These are phyloP conservation scores for Capitulum mitella DNA, from an alignment of 2,888 invertebrate genomes.

Conservation along the genomic window DNA sequence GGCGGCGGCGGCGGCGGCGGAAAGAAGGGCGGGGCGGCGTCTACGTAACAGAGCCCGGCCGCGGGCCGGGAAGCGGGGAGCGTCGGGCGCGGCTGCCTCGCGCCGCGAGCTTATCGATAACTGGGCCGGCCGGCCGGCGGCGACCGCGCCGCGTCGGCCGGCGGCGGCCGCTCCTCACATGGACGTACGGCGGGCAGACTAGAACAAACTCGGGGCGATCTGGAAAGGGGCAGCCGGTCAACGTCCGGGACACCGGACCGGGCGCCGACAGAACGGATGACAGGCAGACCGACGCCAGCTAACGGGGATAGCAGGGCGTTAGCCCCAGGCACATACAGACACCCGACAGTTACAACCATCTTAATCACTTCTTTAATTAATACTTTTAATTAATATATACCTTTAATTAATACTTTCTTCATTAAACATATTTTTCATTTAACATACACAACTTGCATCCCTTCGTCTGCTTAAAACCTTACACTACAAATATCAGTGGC, in stretches of 20 bases:
- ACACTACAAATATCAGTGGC: too few relatives aligned
- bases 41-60: background rate
- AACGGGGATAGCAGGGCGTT: too few relatives aligned
- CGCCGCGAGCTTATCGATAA: background rate
- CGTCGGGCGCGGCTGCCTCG: background rate
- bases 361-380: too few relatives aligned
- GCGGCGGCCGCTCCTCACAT: background rate
- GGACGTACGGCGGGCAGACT: slow-evolving; percentile 5
- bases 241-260: background rate
- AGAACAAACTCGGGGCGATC: slow-evolving; percentile 3
- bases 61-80: background rate
- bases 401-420: too few relatives aligned
- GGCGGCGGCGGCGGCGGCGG: background rate
- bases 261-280: too few relatives aligned
- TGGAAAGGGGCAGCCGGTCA: background rate
- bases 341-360: too few relatives aligned
- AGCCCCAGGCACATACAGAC: too few relatives aligned
- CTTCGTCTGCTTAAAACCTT: too few relatives aligned
- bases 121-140: background rate
- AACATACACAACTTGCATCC: too few relatives aligned
- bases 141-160: background rate
- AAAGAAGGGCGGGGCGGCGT: background rate
- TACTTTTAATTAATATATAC: too few relatives aligned
- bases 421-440: too few relatives aligned
- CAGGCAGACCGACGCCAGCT: too few relatives aligned